A percentile compares a stretch with the other conserved stretches of the same genome.
Conservation (phyloP, 2,888 invertebrate species). For the Apamea anceps region DNA sequence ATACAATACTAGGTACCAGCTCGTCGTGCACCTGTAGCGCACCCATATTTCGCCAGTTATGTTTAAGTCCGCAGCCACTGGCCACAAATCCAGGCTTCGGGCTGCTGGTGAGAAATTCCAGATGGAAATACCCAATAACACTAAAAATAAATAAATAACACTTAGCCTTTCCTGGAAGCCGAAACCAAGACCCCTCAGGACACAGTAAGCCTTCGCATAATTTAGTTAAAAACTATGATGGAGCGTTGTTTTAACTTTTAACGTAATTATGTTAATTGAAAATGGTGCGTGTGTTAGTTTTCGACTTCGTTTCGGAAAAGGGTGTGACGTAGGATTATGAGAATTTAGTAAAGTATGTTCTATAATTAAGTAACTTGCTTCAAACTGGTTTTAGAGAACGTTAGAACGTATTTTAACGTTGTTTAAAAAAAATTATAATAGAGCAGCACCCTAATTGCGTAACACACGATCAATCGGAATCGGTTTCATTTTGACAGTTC, state of each 20-base stretch:
- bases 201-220: neutral
- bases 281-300: conserved; percentile 25
- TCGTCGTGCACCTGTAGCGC: neutral
- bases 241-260: conserved; percentile 38
- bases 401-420: neutral
- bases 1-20: no score
- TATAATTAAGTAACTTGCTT: neutral
- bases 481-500: no score
- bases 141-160: no score
- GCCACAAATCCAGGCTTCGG: neutral
- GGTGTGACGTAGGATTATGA: conserved; percentile 30
- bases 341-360: conserved; percentile 2
- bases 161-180: neutral
- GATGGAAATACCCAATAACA: neutral
- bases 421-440: neutral
- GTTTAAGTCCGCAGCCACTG: no score
- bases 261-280: conserved; percentile 40
- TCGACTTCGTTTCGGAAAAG: conserved; percentile 12
- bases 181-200: neutral
- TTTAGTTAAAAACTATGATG: conserved; percentile 42
- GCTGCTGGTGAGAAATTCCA: neutral
- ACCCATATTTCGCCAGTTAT: no score
- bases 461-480: no score
- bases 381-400: neutral
- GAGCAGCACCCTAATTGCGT: no score